Conservation (phyloP, 2,113 vertebrate species). For the Phainopepla nitens region DNA sequence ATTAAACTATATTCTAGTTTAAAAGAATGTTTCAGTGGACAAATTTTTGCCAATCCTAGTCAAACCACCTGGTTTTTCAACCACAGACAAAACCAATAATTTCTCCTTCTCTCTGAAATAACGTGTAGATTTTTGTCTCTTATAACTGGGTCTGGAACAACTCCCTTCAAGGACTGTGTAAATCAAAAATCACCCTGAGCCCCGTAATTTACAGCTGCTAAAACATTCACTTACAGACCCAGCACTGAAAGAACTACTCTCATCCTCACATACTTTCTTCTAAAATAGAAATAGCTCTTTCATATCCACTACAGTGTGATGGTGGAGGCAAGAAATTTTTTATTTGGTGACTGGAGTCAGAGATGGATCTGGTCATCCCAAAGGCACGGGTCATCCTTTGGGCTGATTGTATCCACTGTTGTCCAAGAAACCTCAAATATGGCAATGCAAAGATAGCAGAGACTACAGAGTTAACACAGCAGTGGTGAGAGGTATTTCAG, state of each 20-base stretch:
- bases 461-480: neutral
- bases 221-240: neutral
- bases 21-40: neutral
- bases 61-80: neutral
- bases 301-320: neutral
- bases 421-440: neutral
- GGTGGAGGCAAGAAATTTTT: neutral
- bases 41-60: neutral
- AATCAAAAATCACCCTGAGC: neutral
- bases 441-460: neutral
- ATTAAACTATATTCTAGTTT: neutral
- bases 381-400: neutral
- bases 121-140: neutral
- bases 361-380: neutral
- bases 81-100: neutral
- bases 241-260: neutral
- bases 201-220: neutral
- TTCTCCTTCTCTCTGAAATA: neutral
- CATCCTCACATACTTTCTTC: neutral
- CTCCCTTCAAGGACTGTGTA: neutral
- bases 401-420: neutral
- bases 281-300: neutral
- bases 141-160: neutral
- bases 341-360: neutral
- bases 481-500: neutral